These are phyloP conservation scores for Drosophila nasuta DNA, from an alignment of 1,140 invertebrate species.

Conservation along the genomic window DNA sequence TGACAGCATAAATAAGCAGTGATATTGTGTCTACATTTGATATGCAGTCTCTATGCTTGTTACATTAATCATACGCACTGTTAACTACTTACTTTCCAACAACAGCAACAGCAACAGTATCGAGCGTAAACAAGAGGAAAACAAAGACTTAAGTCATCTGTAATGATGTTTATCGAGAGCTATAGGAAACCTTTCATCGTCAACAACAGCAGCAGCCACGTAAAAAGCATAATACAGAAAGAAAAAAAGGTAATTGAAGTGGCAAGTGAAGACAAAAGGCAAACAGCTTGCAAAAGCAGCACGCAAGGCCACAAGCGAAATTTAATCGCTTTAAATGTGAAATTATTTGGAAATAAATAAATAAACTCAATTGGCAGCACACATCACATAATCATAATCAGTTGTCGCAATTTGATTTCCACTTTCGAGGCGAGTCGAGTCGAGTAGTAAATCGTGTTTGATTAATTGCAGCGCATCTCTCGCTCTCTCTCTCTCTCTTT, in stretches of 20 bases:
- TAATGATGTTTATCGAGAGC: slow-evolving; percentile 36
- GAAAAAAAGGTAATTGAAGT: slow-evolving; percentile 48
- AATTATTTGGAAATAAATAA: slow-evolving; percentile 66
- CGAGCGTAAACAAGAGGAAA: not conserved
- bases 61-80: slow-evolving; percentile 33
- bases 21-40: not conserved
- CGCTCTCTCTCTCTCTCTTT: not conserved
- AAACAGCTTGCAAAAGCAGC: slow-evolving; percentile 11
- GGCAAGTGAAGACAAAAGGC: slow-evolving; percentile 31
- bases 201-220: slow-evolving; percentile 6
- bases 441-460: slow-evolving; percentile 60
- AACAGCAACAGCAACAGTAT: slow-evolving; percentile 13
- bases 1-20: not conserved
- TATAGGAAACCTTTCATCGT: slow-evolving; percentile 21
- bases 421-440: slow-evolving; percentile 18
- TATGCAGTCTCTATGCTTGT: not conserved
- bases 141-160: slow-evolving; percentile 16
- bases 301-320: slow-evolving; percentile 71
- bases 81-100: slow-evolving; percentile 21
- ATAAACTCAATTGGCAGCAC: slow-evolving; percentile 34
- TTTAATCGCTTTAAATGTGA: slow-evolving; percentile 81
- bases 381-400: slow-evolving; percentile 71
- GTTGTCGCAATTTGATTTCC: slow-evolving; percentile 64
- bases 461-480: slow-evolving; percentile 59
- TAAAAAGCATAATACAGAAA: slow-evolving; percentile 7